These are phyloP conservation scores for Sorex araneus DNA, from an alignment of 2,113 vertebrate genomes.

Conservation along the genomic window DNA sequence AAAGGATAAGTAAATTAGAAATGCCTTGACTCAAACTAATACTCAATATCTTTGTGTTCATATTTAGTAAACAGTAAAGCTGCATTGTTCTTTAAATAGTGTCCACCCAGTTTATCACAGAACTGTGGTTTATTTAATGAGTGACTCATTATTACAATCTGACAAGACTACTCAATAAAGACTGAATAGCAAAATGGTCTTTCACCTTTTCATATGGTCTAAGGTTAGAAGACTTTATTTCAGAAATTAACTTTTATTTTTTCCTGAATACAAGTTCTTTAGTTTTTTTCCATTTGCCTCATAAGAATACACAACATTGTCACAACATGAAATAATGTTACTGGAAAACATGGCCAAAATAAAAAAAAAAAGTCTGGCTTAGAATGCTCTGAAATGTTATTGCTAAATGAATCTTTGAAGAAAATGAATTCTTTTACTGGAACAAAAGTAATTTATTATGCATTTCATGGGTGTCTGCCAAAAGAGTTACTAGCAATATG, in stretches of 20 bases:
- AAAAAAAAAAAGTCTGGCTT: conserved; percentile 86
- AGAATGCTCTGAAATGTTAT: conserved; percentile 86
- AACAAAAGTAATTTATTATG: conserved; percentile 89
- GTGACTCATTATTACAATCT: conserved; percentile 51
- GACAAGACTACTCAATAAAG: conserved; percentile 10
- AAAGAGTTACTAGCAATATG: conserved; percentile 85
- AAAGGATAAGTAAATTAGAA: not conserved
- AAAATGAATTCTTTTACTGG: conserved; percentile 88
- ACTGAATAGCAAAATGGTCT: not conserved
- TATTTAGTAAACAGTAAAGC: conserved; percentile 49
- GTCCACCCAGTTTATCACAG: conserved; percentile 32
- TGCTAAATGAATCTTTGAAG: conserved; percentile 89
- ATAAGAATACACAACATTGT: conserved; percentile 83
- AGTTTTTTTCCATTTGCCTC: not conserved
- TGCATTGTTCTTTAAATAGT: conserved; percentile 52
- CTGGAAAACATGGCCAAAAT: conserved; percentile 84
- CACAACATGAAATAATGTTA: conserved; percentile 85
- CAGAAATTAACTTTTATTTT: not conserved
- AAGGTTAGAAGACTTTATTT: conserved; percentile 12
- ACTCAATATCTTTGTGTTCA: not conserved
- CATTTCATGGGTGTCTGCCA: conserved; percentile 87
- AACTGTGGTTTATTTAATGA: conserved; percentile 66
- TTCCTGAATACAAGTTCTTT: not conserved
- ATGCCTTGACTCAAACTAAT: not conserved
- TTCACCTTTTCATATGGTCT: conserved; percentile 28